A percentile compares a stretch with the other conserved stretches of the same genome.
Evolutionary conservation across 30 jellyfish, hydroid and myxozoan species (phyloP).

Genomic region (Chrysaora quinquecirrha): DNA sequence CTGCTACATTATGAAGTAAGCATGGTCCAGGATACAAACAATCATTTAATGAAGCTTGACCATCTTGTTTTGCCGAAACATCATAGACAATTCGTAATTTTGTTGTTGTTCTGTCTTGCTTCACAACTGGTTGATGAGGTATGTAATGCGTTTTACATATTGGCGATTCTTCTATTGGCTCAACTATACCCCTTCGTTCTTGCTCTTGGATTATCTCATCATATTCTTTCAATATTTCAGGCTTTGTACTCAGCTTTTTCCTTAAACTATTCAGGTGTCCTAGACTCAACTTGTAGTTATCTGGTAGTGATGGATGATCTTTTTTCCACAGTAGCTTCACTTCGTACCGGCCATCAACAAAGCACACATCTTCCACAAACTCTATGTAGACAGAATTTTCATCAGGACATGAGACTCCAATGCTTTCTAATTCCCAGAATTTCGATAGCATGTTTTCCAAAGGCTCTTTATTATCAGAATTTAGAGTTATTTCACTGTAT

Average conservation of each 20-base stretch:
- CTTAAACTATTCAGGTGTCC: not conserved
- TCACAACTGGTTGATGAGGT: constrained; percentile 19
- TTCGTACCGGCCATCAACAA: too few species aligned
- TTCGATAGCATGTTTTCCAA: not conserved
- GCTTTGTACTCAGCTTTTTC: not conserved
- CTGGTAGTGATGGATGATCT: constrained; percentile 15
- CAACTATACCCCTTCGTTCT: constrained; percentile 10
- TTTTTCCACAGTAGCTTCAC: constrained; percentile 38
- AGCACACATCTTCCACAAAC: constrained; percentile 5
- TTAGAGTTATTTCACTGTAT: not conserved
- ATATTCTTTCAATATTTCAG: constrained; percentile 4
- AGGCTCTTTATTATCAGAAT: too few species aligned
- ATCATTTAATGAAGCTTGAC: constrained; percentile 8
- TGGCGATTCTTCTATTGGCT: not conserved
- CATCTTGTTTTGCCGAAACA: constrained; percentile 42
- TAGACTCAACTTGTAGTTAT: constrained; percentile 3
- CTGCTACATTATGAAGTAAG: not conserved
- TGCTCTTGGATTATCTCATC: not conserved
- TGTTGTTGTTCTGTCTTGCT: constrained; percentile 34
- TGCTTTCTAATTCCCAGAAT: constrained; percentile 40
- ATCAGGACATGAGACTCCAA: constrained; percentile 2
- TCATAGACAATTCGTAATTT: constrained; percentile 36
- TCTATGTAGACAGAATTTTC: constrained; percentile 6
- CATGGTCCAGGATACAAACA: constrained; percentile 18
- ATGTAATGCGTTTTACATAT: constrained; percentile 8